Base-by-base conservation (phyloP, 1,140 invertebrate genomes). In the Homarus americanus region DNA sequence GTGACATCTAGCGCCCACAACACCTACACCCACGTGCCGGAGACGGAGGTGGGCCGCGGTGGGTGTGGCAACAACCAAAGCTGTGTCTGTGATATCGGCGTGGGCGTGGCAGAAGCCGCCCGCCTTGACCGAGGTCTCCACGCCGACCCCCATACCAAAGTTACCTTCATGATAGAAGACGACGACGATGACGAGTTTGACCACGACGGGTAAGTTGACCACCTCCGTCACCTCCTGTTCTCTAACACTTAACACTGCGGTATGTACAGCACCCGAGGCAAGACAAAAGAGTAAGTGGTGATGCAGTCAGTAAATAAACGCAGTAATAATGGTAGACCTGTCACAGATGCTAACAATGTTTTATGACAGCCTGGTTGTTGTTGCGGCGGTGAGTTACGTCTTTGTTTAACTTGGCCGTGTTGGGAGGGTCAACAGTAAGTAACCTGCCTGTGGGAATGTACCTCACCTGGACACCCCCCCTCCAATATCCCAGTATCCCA, bases 181-280 rank as follows among this genome's bases (percentile, higher is more conserved):
- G 89, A 91, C 20, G 89, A 91, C n/a, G 89, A 91, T 38, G 89
- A 91, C 32, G 82, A 85, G 9, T 44, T 63, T 44, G 82, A 91
- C 12, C 34, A 91, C 36, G 82, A 91, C 58, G 63, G 87, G 87
- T 90, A 41, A 69, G 76, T 41, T 15, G 5, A 15, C 24, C 20
- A 7, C 24, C 36, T 28, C 41, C 20, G 38, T 12, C 41, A 5
- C n/a, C 24, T 44, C 44, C 44, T 7, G 36, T 44, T 38, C 53
- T 63, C 9, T 63, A 4, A 49, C 12, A 12, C 4, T 49, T 12
- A 49, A 49, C 5, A 49, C n/a, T n/a, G n/a, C 44, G 44, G 44
- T 49, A 17, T 10, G 44, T 49, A 49, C 44, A 9, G 9, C 1
- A 49, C 44, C 44, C 9, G 44, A 17, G 17, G 44, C n/a, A n/a